Percentiles rank a stretch among this genome's conserved stretches.
phyloP scores from a whole-genome alignment of 2,113 vertebrate genomes.

The Lanius ludovicianus region DNA sequence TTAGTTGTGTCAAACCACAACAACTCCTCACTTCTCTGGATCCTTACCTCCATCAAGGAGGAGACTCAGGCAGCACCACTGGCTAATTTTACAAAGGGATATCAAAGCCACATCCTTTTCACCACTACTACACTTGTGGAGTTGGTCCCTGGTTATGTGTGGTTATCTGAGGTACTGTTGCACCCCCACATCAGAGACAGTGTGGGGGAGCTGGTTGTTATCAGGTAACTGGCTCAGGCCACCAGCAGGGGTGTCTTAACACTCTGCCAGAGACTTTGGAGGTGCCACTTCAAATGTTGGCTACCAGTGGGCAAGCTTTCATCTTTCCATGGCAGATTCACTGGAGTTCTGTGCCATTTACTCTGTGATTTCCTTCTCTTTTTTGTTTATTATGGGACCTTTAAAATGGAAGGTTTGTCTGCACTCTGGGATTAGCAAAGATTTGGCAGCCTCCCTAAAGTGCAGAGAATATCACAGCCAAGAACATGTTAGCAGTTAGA shows the following conservation, averaged over 20 bases:
- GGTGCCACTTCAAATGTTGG: background rate
- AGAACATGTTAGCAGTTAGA: background rate
- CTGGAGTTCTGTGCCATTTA: background rate
- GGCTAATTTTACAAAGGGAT: background rate
- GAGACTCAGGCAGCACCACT: background rate
- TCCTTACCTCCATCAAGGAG: background rate
- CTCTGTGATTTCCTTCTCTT: background rate
- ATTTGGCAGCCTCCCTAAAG: background rate
- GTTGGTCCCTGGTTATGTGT: background rate
- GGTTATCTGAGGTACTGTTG: background rate
- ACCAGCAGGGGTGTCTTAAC: background rate
- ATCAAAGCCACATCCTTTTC: background rate
- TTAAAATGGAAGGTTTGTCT: background rate
- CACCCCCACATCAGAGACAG: fast-evolving
- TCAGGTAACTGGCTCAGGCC: background rate
- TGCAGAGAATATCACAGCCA: constrained; percentile 22
- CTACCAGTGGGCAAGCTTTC: background rate
- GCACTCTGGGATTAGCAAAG: constrained; percentile 15
- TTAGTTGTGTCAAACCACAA: no score
- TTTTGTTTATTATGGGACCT: background rate
- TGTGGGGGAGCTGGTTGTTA: fast-evolving
- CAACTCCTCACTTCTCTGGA: background rate
- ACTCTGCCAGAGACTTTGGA: background rate
- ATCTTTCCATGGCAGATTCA: background rate
- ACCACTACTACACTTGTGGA: fast-evolving